A percentile compares a stretch with the other conserved stretches of the same genome.
Conservation (phyloP, 2,113 vertebrate species). For the Neogobius melanostomus region DNA sequence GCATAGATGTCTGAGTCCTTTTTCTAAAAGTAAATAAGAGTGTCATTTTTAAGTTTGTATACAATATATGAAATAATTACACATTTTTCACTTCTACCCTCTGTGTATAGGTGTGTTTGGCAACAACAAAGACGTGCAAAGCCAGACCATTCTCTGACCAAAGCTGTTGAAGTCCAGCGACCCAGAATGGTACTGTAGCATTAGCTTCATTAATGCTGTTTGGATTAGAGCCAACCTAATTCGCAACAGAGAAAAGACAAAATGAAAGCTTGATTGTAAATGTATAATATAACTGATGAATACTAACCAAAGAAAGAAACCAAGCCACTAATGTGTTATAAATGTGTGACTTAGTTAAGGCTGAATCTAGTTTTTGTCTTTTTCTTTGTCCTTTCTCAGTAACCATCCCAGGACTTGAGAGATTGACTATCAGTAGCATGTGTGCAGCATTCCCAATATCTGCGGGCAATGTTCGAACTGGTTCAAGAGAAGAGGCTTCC, state of each 20-base stretch:
- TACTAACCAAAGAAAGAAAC: slow-evolving; percentile 80
- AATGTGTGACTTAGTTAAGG: slow-evolving; percentile 48
- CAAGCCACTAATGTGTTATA: slow-evolving; percentile 70
- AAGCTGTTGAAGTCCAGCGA: slow-evolving; percentile 74
- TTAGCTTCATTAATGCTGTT: slow-evolving; percentile 17
- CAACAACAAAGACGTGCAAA: slow-evolving; percentile 61
- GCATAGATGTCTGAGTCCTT: slow-evolving; percentile 28
- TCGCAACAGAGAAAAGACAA: background rate
- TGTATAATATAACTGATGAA: background rate
- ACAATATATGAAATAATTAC: background rate
- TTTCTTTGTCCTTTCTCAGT: slow-evolving; percentile 3
- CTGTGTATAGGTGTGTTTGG: slow-evolving; percentile 21
- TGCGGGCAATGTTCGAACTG: slow-evolving; percentile 50
- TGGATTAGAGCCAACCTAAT: slow-evolving; percentile 30
- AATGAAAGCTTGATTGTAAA: background rate
- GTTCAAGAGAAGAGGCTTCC: slow-evolving; percentile 70
- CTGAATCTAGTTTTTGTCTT: slow-evolving; percentile 12
- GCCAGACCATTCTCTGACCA: slow-evolving; percentile 72
- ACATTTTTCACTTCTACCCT: slow-evolving; percentile 37
- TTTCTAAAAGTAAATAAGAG: slow-evolving; percentile 41
- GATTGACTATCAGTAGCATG: slow-evolving; percentile 67
- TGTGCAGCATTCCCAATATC: slow-evolving; percentile 23
- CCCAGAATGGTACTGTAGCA: slow-evolving; percentile 61
- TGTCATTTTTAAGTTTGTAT: background rate
- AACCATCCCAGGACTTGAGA: slow-evolving; percentile 65